Evolutionary conservation across 2,888 invertebrate species (phyloP).

Genomic region (Pammene fasciana): DNA sequence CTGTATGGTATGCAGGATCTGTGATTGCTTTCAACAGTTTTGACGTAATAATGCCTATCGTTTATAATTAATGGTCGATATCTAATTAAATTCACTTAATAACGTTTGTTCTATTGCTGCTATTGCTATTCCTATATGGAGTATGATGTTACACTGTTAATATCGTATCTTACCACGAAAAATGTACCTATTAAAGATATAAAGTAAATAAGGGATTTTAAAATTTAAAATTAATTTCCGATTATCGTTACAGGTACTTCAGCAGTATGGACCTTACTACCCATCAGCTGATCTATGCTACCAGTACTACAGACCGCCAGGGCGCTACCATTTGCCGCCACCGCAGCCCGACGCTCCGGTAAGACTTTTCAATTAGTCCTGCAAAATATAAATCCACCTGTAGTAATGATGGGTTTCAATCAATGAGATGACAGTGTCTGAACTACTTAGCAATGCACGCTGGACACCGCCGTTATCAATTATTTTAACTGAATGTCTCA

Average conservation of each 20-base stretch:
- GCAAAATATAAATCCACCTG: too few species aligned
- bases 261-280: constrained; percentile 77
- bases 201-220: neutral
- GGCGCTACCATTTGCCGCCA: constrained; percentile 81
- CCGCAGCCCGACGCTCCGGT: constrained; percentile 76
- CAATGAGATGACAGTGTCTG: too few species aligned
- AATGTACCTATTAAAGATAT: too few species aligned
- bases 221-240: neutral
- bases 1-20: neutral
- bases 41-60: constrained; percentile 25
- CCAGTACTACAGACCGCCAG: constrained; percentile 75
- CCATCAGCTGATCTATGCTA: constrained; percentile 75
- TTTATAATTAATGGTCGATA: constrained; percentile 28
- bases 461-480: too few species aligned
- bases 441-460: too few species aligned
- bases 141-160: too few species aligned
- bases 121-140: too few species aligned
- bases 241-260: constrained; percentile 65
- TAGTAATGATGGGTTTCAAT: too few species aligned
- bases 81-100: constrained; percentile 25
- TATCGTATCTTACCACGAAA: too few species aligned
- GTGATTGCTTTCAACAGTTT: constrained; percentile 10
- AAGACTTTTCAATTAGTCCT: constrained; percentile 31
- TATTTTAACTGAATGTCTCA: too few species aligned
- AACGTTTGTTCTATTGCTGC: neutral